Evolutionary conservation across 2,113 vertebrate species (phyloP), one percentile per base, ranked within the genome.

Genomic region (Neoarius graeffei): DNA sequence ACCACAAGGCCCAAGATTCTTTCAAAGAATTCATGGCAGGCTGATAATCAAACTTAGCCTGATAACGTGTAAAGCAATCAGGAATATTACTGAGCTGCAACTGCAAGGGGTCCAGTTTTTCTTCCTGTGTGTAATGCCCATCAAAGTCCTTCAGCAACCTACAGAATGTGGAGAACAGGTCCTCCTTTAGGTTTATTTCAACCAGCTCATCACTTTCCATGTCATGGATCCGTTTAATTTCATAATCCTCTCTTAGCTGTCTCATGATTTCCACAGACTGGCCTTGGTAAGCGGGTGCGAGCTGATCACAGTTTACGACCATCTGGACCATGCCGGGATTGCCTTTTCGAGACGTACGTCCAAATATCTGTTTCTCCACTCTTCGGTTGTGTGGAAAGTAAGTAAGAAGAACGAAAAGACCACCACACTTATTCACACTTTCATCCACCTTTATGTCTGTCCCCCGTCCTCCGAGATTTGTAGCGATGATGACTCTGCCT

Each of bases 361-460:
- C 90, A 35, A 88, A 86, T 42, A 88, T 82, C 56, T 91, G 88
- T 83, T 90, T 84, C 83, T 91, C 90, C 17, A 91, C 89, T 77
- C 90, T 79, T 17, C 50, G 79, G 62, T 83, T 91, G 7, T 27
- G 42, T 5, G 90, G 81, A 66, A 89, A 87, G 66, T 85, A 59
- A n/a, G 88, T 89, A 15, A 89, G 88, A 48, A 91, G 42, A 17
- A 91, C 86, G 20, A 87, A 91, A 52, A 91, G 88, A 10, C 88
- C 88, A 23, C 90, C 88, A 62, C 30, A 13, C 23, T 42, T 9
- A 59, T 91, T 91, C 50, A 91, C 90, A 2, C 62, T 64, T 56
- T 81, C 9, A 30, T 83, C 60, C 50, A 91, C 88, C 27, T 91
- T 88, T 42, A 89, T 89, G 67, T 91, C 88, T 54, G 88, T 89